Base-by-base conservation (phyloP, 2,888 invertebrate species). In the Fabriciana adippe region DNA sequence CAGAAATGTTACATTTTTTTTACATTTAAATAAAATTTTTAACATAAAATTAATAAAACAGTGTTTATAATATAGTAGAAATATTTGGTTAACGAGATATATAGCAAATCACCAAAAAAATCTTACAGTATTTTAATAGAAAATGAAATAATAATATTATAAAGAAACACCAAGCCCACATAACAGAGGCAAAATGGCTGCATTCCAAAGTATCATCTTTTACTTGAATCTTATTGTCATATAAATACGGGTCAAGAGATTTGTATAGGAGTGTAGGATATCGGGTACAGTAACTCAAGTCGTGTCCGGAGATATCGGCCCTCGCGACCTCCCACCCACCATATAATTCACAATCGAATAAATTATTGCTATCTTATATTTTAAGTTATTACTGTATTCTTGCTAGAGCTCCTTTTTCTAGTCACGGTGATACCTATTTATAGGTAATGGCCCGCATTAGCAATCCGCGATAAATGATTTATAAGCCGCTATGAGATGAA, bases 291-390 rank as follows among this genome's bases (percentile, higher is more conserved):
- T 77, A 76, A 77, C 70, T 77, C 77, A 77, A 73, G 73, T 68
- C 80, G 81, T 82, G 82, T 78, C 77, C 77, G 76, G 73, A 79
- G 81, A 84, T 83, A 85, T 79, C 75, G 74, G 73, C 75, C 76
- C 75, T 78, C 81, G 80, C 81, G 78, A 79, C 76, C 74, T 82
- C 81, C 87, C 83, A 89, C 89, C 85, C 86, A 85, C 83, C 79
- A 85, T 83, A 87, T 91, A 89, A 91, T 84, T 91, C 89, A 88
- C 86, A 80, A 79, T 80, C 78, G 86, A 86, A 88, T 90, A 89
- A 90, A 81, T 87, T 88, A 89, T 88, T 84, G 82, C 85, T 80
- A 82, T 85, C 83, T 85, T 87, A 87, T 86, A 85, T 83, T 69
- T 63, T 63, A 71, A 69, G 54, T 72, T 69, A 72, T 72, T 72